phyloP scores from a whole-genome alignment of 1,140 invertebrate genomes.

The Elymnias hypermnestra region DNA sequence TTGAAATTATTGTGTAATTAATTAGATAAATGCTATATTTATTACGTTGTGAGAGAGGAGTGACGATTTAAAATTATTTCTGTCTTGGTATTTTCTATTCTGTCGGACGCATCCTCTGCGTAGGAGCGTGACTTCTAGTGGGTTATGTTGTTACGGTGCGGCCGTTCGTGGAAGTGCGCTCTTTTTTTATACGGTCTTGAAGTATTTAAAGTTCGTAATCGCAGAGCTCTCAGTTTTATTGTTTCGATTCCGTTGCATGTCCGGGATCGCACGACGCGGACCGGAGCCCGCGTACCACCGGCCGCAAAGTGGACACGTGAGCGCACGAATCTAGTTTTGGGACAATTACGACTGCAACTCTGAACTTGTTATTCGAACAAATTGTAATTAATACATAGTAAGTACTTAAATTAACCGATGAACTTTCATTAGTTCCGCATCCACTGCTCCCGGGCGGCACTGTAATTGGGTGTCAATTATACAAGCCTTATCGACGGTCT shows the following conservation, averaged over 20 bases:
- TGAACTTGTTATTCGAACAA: conserved; percentile 21
- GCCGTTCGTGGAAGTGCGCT: conserved; percentile 32
- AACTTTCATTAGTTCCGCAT: conserved; percentile 55
- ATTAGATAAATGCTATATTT: conserved; percentile 74
- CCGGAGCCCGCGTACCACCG: conserved; percentile 19
- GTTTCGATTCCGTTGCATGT: conserved; percentile 13
- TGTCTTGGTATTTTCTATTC: conserved; percentile 73
- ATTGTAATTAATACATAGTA: conserved; percentile 44
- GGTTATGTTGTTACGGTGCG: conserved; percentile 37
- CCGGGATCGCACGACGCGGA: conserved; percentile 26
- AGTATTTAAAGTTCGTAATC: no score
- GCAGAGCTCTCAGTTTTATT: conserved; percentile 18
- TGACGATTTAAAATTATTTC: conserved; percentile 73
- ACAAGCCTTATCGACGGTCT: conserved; percentile 54
- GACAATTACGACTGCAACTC: conserved; percentile 9
- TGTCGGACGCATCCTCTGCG: conserved; percentile 46
- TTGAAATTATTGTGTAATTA: conserved; percentile 75
- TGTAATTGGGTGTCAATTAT: conserved; percentile 64
- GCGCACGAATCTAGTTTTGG: conserved; percentile 16
- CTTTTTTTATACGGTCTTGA: conserved; percentile 20
- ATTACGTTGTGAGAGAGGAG: conserved; percentile 65
- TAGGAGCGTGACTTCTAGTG: conserved; percentile 46
- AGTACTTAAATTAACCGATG: conserved; percentile 57
- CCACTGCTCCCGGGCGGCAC: conserved; percentile 31
- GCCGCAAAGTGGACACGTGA: conserved; percentile 50